phyloP scores from a whole-genome alignment of 1,140 invertebrate species.

The Brachystomella parvula region DNA sequence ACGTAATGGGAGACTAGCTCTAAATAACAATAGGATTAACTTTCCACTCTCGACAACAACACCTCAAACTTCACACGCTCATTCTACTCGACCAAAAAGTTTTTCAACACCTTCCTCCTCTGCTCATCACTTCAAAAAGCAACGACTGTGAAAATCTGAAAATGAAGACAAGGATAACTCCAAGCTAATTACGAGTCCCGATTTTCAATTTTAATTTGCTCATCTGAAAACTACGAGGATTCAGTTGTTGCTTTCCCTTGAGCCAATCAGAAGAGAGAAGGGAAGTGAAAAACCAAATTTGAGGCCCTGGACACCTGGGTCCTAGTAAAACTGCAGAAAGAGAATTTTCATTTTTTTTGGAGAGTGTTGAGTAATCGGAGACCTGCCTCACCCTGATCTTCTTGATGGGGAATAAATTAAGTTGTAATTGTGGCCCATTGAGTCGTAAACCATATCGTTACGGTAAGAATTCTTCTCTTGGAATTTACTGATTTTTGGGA shows the following conservation, averaged over 20 bases:
- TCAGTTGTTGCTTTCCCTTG: neutral
- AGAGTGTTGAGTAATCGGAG: neutral
- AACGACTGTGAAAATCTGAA: too few relatives aligned
- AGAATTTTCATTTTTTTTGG: neutral
- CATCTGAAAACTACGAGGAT: too few relatives aligned
- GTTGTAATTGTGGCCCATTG: constrained; percentile 38
- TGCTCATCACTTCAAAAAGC: too few relatives aligned
- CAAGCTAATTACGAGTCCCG: too few relatives aligned
- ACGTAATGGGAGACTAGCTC: too few relatives aligned
- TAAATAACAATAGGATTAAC: neutral
- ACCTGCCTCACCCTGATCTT: constrained; percentile 5
- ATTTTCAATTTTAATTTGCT: too few relatives aligned
- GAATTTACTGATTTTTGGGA: neutral
- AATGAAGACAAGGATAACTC: too few relatives aligned
- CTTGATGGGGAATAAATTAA: constrained; percentile 37
- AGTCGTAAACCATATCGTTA: constrained; percentile 37
- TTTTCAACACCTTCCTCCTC: too few relatives aligned
- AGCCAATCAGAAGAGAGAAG: neutral
- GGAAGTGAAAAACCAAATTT: neutral
- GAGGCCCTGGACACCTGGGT: too few relatives aligned
- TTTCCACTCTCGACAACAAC: neutral
- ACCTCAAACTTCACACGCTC: neutral
- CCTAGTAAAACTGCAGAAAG: too few relatives aligned
- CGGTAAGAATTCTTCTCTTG: neutral
- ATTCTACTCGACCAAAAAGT: neutral